Conservation (phyloP, 2,888 invertebrate species). For the Galerucella calmariensis region DNA sequence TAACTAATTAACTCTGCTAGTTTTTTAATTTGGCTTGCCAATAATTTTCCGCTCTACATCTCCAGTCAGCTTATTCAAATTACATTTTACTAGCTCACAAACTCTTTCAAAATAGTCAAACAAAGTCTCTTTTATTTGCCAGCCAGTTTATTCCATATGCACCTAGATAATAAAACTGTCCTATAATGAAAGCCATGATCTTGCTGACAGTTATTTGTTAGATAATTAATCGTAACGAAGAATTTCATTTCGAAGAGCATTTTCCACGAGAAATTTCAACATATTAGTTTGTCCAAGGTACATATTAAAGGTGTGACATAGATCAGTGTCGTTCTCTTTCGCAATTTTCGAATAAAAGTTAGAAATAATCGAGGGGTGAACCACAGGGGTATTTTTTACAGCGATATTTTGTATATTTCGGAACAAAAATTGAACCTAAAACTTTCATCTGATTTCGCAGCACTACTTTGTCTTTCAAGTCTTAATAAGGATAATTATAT, state of each 20-base stretch:
- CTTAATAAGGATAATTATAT: too few relatives aligned
- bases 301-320: not conserved
- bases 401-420: too few relatives aligned
- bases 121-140: not conserved
- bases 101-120: not conserved
- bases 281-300: constrained; percentile 5
- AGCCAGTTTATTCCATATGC: not conserved
- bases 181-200: constrained; percentile 28
- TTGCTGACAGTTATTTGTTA: constrained; percentile 23
- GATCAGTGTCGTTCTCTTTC: not conserved
- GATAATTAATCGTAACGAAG: constrained; percentile 20
- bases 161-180: constrained; percentile 15
- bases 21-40: not conserved
- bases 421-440: too few relatives aligned
- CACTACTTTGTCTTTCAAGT: too few relatives aligned
- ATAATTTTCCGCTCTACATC: not conserved
- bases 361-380: too few relatives aligned
- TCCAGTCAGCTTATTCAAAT: not conserved
- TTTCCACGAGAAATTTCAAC: constrained; percentile 7
- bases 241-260: constrained; percentile 26
- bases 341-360: too few relatives aligned
- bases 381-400: too few relatives aligned
- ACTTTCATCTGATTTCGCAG: too few relatives aligned
- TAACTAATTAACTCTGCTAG: too few relatives aligned
- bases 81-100: not conserved